These are phyloP conservation scores for Hermetia illucens DNA, from an alignment of 1,140 invertebrate genomes.

Conservation along the genomic window DNA sequence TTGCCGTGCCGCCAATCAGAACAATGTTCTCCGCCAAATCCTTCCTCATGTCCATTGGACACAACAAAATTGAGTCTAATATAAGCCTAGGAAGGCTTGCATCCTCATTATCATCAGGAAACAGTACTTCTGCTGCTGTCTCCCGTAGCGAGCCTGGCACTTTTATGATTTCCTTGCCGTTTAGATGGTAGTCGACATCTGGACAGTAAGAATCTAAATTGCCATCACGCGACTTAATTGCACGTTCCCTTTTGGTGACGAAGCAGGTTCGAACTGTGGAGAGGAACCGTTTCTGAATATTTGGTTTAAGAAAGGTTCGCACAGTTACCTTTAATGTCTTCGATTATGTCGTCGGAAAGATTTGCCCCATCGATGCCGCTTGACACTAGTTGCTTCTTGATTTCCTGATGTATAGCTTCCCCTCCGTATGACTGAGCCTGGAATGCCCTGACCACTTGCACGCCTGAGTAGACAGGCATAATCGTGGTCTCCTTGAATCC, in stretches of 20 bases:
- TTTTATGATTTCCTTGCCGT: slow-evolving; percentile 39
- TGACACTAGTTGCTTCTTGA: slow-evolving; percentile 29
- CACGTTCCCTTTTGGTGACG: slow-evolving; percentile 59
- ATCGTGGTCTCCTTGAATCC: slow-evolving; percentile 71
- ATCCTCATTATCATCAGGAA: slow-evolving; percentile 71
- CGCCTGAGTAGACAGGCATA: slow-evolving; percentile 73
- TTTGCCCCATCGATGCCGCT: slow-evolving; percentile 32
- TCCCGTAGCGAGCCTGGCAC: slow-evolving; percentile 63
- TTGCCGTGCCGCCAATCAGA: slow-evolving; percentile 69
- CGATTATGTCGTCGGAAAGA: slow-evolving; percentile 40
- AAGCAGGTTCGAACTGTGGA: slow-evolving; percentile 58
- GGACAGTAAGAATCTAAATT: slow-evolving; percentile 36
- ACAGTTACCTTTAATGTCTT: slow-evolving; percentile 47
- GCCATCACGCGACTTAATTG: slow-evolving; percentile 38
- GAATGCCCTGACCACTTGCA: slow-evolving; percentile 65
- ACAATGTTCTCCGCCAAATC: slow-evolving; percentile 67
- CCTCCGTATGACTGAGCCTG: slow-evolving; percentile 61
- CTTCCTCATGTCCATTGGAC: slow-evolving; percentile 59
- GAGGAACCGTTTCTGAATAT: too few relatives aligned
- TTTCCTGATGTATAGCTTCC: slow-evolving; percentile 44
- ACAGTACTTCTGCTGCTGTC: slow-evolving; percentile 65
- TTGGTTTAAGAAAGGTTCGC: slow-evolving; percentile 4
- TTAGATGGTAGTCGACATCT: slow-evolving; percentile 55
- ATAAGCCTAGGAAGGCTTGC: slow-evolving; percentile 73
- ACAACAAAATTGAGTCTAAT: slow-evolving; percentile 63